Base-by-base conservation (phyloP, 1,140 invertebrate genomes). In the Drosophila kepulauana region DNA sequence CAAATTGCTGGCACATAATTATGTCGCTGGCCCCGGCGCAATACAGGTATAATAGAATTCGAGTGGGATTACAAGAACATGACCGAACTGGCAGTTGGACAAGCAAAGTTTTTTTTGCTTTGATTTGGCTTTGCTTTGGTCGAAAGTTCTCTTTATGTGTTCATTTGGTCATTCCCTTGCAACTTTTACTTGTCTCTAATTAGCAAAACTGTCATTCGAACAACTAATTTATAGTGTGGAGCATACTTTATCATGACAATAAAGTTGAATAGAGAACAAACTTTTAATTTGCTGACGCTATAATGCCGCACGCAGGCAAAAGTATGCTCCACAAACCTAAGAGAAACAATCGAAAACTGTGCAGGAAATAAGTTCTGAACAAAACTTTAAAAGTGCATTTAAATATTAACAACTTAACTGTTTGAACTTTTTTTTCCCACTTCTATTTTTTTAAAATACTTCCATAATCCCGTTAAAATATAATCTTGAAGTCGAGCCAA, bases 1-100 rank as follows among this genome's bases (percentile, higher is more conserved):
- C 78, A 90, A 88, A 88, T 88, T 89, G 81, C 75, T 48, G 69
- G 78, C 81, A 85, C 78, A 90, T 89, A 89, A 89, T 89, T 89
- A 89, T 89, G 85, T 89, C 78, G 81, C 78, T 73, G 78, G 49
- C 70, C 48, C 59, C 48, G 62, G 51, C 41, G 61, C 59, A 49
- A 59, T 52, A 48, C 46, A 41, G 33, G 41, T 45, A 64, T 54
- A 62, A 70, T 57, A 64, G 59, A 67, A 69, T 79, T 33, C 57
- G 51, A 73, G 63, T 71, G 68, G 73, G 46, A 71, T 71, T 57
- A 56, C 51, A 45, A 5, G 28, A 54, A 38, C 25, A 20, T 16
- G 38, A 49, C 6, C 6, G 3, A 49, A 16, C 25, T 62, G 41
- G 15, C 30, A 16, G 61, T 62, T 67, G 54, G n/a, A 48, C 25